phyloP scores from a whole-genome alignment of 35 echinoderm and acorn worm species.

The Patiria miniata region DNA sequence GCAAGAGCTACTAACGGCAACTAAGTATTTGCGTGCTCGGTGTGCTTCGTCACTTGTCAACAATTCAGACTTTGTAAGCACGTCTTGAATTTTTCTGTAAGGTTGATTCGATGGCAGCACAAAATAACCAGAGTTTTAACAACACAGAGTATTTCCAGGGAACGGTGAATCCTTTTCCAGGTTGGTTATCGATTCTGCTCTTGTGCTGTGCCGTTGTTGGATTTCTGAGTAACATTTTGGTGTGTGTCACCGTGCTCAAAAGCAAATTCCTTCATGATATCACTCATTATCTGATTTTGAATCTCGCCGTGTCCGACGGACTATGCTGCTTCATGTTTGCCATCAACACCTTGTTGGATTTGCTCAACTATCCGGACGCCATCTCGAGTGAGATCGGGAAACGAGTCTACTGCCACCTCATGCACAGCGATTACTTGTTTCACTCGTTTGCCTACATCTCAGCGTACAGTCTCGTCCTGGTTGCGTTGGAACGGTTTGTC shows the following conservation, averaged over 20 bases:
- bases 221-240: constrained; percentile 17
- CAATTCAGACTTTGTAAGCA: too few relatives aligned
- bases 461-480: neutral
- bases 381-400: neutral
- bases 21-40: too few relatives aligned
- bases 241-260: neutral
- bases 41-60: too few relatives aligned
- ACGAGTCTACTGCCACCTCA: neutral
- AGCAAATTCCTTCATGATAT: neutral
- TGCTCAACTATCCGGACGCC: neutral
- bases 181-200: neutral
- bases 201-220: neutral
- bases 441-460: constrained; percentile 1
- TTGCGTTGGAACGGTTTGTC: neutral
- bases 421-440: neutral
- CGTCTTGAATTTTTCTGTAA: too few relatives aligned
- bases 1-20: too few relatives aligned
- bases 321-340: neutral
- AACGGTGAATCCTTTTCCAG: too few relatives aligned
- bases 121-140: too few relatives aligned
- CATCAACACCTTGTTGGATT: neutral
- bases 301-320: neutral
- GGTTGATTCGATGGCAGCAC: too few relatives aligned
- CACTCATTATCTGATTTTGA: constrained; percentile 16
- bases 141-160: too few relatives aligned